Base-by-base conservation (phyloP, 2,888 invertebrate species). In the Eueremaeus valkanovi region DNA sequence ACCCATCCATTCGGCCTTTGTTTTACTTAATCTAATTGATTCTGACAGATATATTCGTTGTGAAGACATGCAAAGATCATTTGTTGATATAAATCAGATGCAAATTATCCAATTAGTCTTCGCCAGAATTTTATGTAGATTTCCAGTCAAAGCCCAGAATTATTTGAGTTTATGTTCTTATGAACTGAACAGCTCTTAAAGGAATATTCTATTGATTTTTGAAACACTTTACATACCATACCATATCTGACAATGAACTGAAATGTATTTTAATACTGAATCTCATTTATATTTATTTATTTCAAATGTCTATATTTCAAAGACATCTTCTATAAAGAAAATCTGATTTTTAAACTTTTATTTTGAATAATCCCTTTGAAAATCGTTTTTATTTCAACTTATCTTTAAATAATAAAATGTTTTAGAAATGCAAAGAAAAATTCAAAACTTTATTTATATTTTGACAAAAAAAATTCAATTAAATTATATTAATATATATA, bases 11-110 rank as follows among this genome's bases (percentile, higher is more conserved):
- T 36, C n/a, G 24, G 40, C 24, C 68, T 24, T 68, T 68, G 27
- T 40, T 68, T 68, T 42, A 42, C n/a, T 42, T 68, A 68, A 68
- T 68, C 68, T 68, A 68, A 68, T 68, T 68, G 68, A 42, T 42
- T 68, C 11, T 55, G 24, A 42, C 42, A 24, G 42, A 68, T 40
- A 68, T 68, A 68, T 42, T n/a, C 33, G 11, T 68, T 68, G 6
- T 6, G 27, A 68, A 42, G 63, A 33, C 63, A 31, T 33, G 3
- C 27, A 33, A 31, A 33, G 8, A 66, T 18, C 27, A 61, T 61
- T 61, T 5, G 13, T 33, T 66, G 33, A 66, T 63, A 63, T 11
- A 68, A 68, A 68, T 13, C 21, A 68, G 42, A 63, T 13, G 33
- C 29, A 24, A 63, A 63, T 63, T 63, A 63, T 63, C 16, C 3